Evolutionary conservation across 2,888 invertebrate species (phyloP).

Genomic region (Cetonia aurata): DNA sequence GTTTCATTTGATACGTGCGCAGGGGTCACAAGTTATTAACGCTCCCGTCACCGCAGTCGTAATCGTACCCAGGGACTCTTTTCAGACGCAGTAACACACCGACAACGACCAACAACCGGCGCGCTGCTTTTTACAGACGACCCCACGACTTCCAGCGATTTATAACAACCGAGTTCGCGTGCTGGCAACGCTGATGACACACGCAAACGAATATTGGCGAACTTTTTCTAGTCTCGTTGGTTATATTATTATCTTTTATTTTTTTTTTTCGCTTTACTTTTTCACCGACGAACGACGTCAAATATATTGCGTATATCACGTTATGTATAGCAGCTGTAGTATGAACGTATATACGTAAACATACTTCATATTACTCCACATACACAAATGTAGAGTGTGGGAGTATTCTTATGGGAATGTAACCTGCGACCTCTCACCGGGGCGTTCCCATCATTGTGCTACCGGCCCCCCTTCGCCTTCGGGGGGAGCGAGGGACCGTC

Average conservation of each 20-base stretch:
- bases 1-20: constrained; percentile 32
- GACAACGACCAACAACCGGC: constrained; percentile 22
- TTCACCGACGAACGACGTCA: constrained; percentile 1
- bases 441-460: constrained; percentile 67
- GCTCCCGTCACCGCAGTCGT: constrained; percentile 18
- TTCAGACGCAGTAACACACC: constrained; percentile 21
- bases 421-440: constrained; percentile 66
- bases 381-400: constrained; percentile 65
- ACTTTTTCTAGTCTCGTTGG: background rate
- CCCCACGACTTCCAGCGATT: constrained; percentile 27
- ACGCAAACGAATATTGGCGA: constrained; percentile 36
- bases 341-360: too few relatives aligned
- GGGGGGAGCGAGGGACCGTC: constrained; percentile 52
- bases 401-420: constrained; percentile 68
- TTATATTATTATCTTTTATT: background rate
- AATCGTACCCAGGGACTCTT: constrained; percentile 24
- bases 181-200: constrained; percentile 31
- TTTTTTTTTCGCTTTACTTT: constrained; percentile 7
- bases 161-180: constrained; percentile 27
- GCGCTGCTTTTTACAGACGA: constrained; percentile 26
- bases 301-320: constrained; percentile 40
- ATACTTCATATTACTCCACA: constrained; percentile 50
- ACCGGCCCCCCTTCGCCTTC: constrained; percentile 55
- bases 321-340: constrained; percentile 2
- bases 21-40: constrained; percentile 39